Conservation (phyloP, 92 coral and sea anemone species). For the Parazoanthus darwini region DNA sequence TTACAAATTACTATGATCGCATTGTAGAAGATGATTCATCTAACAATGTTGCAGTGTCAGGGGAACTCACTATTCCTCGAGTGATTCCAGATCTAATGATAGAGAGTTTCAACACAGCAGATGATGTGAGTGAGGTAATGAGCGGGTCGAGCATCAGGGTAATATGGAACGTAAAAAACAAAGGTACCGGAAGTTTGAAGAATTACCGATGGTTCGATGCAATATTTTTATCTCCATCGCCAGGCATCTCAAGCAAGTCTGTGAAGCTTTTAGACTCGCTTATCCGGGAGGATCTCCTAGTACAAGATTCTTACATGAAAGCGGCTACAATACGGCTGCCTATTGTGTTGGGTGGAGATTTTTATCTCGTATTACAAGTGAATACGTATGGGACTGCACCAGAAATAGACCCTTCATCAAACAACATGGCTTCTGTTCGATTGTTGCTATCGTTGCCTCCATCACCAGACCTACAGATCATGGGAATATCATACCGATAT, state of each 20-base stretch:
- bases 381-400: conserved; percentile 42
- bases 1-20: conserved; percentile 42
- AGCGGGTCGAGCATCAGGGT: conserved; percentile 54
- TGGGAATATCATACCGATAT: conserved; percentile 46
- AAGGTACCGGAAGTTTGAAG: conserved; percentile 56
- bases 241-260: conserved; percentile 33
- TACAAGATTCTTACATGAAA: conserved; percentile 54
- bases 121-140: neutral
- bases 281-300: conserved; percentile 10
- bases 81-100: conserved; percentile 59
- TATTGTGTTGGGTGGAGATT: conserved; percentile 37
- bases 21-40: conserved; percentile 49
- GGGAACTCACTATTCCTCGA: conserved; percentile 45
- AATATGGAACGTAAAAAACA: conserved; percentile 63
- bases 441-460: conserved; percentile 46
- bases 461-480: conserved; percentile 54
- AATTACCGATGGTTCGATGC: conserved; percentile 58
- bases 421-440: conserved; percentile 48
- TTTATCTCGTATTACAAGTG: conserved; percentile 56
- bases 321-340: conserved; percentile 50
- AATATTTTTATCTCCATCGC: conserved; percentile 48
- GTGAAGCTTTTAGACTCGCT: conserved; percentile 42
- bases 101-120: conserved; percentile 37
- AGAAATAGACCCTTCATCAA: conserved; percentile 46
- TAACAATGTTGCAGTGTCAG: conserved; percentile 48